Evolutionary conservation across 1,140 invertebrate species (phyloP).

Genomic region (Drosophila ananassae): DNA sequence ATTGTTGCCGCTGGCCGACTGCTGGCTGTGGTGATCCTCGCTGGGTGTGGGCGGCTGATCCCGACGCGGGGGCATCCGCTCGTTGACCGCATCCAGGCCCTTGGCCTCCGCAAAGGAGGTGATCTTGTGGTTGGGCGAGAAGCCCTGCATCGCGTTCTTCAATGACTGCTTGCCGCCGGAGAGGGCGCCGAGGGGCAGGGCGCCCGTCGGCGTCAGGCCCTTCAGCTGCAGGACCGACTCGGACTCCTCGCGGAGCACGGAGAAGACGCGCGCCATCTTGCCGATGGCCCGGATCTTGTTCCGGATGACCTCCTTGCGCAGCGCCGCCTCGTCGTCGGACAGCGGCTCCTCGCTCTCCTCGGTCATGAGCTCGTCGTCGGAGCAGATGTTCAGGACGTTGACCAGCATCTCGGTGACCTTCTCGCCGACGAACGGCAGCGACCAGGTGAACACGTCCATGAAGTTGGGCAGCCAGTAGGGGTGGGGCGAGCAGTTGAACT

Average conservation of each 20-base stretch:
- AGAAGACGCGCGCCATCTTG: conserved; percentile 93
- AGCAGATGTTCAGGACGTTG: conserved; percentile 99
- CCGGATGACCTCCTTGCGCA: conserved; percentile 99
- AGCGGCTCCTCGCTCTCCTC: conserved; percentile 95
- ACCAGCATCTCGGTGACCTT: conserved; percentile 99
- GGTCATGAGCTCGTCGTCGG: conserved; percentile 99
- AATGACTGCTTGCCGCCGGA: conserved; percentile 98
- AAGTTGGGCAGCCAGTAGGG: conserved; percentile 99
- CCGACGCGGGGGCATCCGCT: conserved; percentile 98
- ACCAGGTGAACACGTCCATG: conserved; percentile 99
- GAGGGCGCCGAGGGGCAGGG: conserved; percentile 97
- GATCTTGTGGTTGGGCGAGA: conserved; percentile 99
- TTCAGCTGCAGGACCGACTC: conserved; percentile 99
- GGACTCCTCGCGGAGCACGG: conserved; percentile 95
- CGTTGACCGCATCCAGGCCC: conserved; percentile 99
- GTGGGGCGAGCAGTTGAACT: conserved; percentile 99
- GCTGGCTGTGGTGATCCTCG: conserved; percentile 61
- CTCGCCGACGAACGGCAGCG: conserved; percentile 99
- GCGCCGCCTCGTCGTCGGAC: conserved; percentile 88
- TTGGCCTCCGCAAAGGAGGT: conserved; percentile 99
- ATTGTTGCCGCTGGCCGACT: conserved; percentile 69
- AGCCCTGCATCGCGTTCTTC: conserved; percentile 98
- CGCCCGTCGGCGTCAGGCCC: conserved; percentile 99
- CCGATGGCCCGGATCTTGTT: conserved; percentile 99
- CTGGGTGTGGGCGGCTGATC: conserved; percentile 87